Evolutionary conservation across 2,888 invertebrate genomes (phyloP).

Genomic region (Drosophila pseudotalamancana): DNA sequence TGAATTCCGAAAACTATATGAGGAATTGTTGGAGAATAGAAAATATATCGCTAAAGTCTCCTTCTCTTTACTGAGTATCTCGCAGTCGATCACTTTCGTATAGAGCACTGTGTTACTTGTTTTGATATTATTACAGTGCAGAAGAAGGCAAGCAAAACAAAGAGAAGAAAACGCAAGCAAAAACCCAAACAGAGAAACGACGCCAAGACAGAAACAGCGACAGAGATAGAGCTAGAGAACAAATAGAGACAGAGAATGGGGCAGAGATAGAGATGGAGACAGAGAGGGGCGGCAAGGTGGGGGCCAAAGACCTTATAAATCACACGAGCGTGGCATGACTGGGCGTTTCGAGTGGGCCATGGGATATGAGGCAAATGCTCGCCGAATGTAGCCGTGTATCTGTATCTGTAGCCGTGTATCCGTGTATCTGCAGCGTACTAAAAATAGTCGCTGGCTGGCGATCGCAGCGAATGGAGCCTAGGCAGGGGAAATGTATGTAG

Average conservation of each 20-base stretch:
- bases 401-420: constrained; percentile 23
- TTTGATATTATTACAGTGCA: constrained; percentile 57
- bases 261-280: constrained; percentile 16
- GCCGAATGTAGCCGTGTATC: constrained; percentile 5
- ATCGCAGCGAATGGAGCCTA: constrained; percentile 21
- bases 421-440: constrained; percentile 59
- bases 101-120: constrained; percentile 2
- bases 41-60: no score
- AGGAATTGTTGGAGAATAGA: no score
- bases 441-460: constrained; percentile 58
- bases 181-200: constrained; percentile 48
- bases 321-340: constrained; percentile 80
- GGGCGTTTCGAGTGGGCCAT: constrained; percentile 60
- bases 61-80: background rate
- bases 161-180: constrained; percentile 47
- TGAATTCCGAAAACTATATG: background rate
- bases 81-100: background rate
- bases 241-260: background rate
- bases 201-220: constrained; percentile 20
- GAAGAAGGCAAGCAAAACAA: constrained; percentile 73
- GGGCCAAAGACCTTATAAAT: constrained; percentile 79
- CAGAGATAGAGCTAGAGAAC: background rate
- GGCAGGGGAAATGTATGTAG: background rate
- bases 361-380: constrained; percentile 14
- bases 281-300: constrained; percentile 20